phyloP scores from a whole-genome alignment of 1,140 invertebrate species.

The Elymnias hypermnestra region DNA sequence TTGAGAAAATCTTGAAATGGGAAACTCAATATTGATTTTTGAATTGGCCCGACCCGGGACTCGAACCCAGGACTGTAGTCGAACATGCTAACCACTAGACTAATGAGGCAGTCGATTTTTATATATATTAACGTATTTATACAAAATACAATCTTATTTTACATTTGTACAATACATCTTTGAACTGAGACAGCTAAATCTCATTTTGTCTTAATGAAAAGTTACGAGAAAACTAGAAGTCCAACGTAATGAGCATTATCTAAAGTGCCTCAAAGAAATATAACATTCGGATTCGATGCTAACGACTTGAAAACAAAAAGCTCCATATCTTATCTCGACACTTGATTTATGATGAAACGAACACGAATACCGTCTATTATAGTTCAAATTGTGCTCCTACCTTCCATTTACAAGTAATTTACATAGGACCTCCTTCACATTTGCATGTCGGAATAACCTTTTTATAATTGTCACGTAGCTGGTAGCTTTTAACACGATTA shows the following conservation, averaged over 20 bases:
- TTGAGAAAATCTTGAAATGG: too few relatives aligned
- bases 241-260: constrained; percentile 34
- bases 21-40: too few relatives aligned
- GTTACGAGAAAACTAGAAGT: constrained; percentile 43
- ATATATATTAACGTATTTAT: too few relatives aligned
- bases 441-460: constrained; percentile 60
- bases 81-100: too few relatives aligned
- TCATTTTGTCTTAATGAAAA: constrained; percentile 47
- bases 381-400: constrained; percentile 40
- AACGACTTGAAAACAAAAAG: constrained; percentile 30
- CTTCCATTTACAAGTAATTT: constrained; percentile 58
- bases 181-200: too few relatives aligned
- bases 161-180: too few relatives aligned
- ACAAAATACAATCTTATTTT: too few relatives aligned
- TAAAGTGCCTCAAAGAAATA: constrained; percentile 27
- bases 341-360: constrained; percentile 46
- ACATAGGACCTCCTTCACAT: constrained; percentile 58
- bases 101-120: too few relatives aligned
- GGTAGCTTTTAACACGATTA: constrained; percentile 52
- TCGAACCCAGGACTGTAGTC: too few relatives aligned
- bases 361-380: constrained; percentile 36
- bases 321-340: constrained; percentile 46
- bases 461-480: constrained; percentile 55
- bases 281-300: constrained; percentile 27
- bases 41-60: too few relatives aligned